Base-by-base conservation (phyloP, 2,888 invertebrate species). In the Torymus texanus region DNA sequence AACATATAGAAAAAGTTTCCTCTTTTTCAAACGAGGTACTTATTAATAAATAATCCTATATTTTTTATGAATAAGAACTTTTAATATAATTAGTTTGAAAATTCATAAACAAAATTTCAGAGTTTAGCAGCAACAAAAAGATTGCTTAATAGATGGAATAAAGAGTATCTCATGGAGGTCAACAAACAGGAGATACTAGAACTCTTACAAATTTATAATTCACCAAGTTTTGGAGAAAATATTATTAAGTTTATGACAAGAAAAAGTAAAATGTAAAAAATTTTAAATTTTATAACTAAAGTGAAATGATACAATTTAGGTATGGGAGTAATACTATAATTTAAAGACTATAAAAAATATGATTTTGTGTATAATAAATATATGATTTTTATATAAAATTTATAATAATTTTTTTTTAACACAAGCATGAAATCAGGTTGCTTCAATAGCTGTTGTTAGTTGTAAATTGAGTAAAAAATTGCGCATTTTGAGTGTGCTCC, bases 61-160 rank as follows among this genome's bases (percentile, higher is more conserved):
- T 8, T 41, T 1, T 41, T 8, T 8, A 41, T 8, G 8, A 41
- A 41, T 41, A 51, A 53, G 29, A 41, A 16, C 14, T 53, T 68
- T 18, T 72, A 73, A 50, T 73, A 53, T 68, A n/a, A 66, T 53
- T 56, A 16, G 12, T 41, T 41, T 41, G 5, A 16, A 62, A 53
- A 79, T n/a, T 79, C 82, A 87, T 89, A n/a, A 88, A 41, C 41
- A 41, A 41, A 41, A 92, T 92, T 85, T 73, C 50, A 88, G 88
- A 94, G 95, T 14, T 87, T 98, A 83, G 88, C 92, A 63, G 91
- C 92, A 51, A 94, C 95, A 58, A 98, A 98, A 90, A 92, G 91
- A 62, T 90, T 98, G 65, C 89, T 96, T 2, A 93, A 94, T 77
- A 91, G 91, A 66, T 90, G 92, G 81, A 92, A 94, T 66, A 92